Evolutionary conservation across 2,797 vertebrate species (phyloP).

Genomic region (Molossus molossus): DNA sequence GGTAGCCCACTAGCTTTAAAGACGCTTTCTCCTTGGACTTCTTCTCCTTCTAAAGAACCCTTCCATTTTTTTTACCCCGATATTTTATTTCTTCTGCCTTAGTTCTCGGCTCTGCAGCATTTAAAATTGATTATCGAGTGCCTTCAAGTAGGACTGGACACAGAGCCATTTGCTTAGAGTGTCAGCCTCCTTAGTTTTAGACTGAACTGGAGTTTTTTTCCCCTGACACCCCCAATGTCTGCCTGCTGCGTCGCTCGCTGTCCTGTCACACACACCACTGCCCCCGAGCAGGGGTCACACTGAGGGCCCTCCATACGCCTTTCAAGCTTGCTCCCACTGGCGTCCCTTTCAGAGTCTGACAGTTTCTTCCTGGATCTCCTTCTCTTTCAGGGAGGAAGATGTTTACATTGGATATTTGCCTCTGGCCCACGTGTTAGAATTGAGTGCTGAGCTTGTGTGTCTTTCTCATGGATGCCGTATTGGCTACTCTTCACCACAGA

Average conservation of each 20-base stretch:
- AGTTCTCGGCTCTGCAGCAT: background rate
- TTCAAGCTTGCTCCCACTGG: background rate
- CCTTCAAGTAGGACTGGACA: background rate
- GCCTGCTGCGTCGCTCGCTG: background rate
- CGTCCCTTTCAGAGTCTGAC: background rate
- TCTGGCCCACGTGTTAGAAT: constrained; percentile 96
- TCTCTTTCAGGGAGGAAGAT: constrained; percentile 93
- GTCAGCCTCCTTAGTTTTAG: background rate
- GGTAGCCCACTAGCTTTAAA: background rate
- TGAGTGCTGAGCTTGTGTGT: constrained; percentile 96
- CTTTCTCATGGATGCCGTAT: constrained; percentile 95
- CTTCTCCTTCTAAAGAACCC: background rate
- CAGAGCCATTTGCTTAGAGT: background rate
- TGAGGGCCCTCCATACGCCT: background rate
- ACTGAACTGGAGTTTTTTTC: background rate
- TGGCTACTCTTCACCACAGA: constrained; percentile 97
- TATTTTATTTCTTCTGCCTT: background rate
- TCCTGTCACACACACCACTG: background rate
- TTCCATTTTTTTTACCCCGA: background rate
- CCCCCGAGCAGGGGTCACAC: background rate
- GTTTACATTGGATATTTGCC: constrained; percentile 97
- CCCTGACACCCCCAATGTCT: too few relatives aligned
- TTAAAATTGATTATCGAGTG: too few relatives aligned
- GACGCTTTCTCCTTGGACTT: background rate
- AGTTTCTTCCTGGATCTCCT: background rate